Percentiles rank a stretch among this genome's conserved stretches.
phyloP scores from a whole-genome alignment of 2,113 vertebrate genomes.

The Trinectes maculatus region DNA sequence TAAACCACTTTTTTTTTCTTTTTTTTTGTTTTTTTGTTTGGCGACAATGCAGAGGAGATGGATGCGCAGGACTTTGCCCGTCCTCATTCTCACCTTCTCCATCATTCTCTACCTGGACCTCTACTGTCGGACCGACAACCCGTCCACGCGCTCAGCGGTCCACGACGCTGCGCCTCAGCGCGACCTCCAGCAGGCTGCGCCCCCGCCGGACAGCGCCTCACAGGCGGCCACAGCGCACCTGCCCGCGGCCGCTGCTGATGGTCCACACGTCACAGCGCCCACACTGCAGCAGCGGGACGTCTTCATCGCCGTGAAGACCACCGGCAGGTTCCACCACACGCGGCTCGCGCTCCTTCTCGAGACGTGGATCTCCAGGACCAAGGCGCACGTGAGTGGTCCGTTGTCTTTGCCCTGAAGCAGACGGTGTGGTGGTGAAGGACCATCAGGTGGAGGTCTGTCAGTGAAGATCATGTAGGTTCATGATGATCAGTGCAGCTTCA shows the following conservation, averaged over 20 bases:
- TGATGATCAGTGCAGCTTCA: too few species aligned
- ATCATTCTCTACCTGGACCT: constrained; percentile 74
- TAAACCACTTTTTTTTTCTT: not conserved
- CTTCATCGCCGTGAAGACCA: constrained; percentile 92
- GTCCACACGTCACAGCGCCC: not conserved
- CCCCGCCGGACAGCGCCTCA: not conserved
- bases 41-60: constrained; percentile 68
- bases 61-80: constrained; percentile 56
- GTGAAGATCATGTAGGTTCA: too few species aligned
- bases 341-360: constrained; percentile 88
- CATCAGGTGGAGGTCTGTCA: too few species aligned
- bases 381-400: constrained; percentile 84
- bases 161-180: constrained; percentile 3
- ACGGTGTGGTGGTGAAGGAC: too few species aligned
- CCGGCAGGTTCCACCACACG: constrained; percentile 86
- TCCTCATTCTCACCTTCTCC: constrained; percentile 65
- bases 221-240: too few species aligned
- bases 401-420: not conserved
- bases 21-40: too few species aligned
- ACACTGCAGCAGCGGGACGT: constrained; percentile 78
- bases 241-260: not conserved
- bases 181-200: constrained; percentile 53
- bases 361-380: constrained; percentile 90
- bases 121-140: constrained; percentile 56
- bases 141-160: constrained; percentile 6